These are phyloP conservation scores for Glaucomys volans DNA, from an alignment of 2,113 vertebrate genomes.

Conservation along the genomic window DNA sequence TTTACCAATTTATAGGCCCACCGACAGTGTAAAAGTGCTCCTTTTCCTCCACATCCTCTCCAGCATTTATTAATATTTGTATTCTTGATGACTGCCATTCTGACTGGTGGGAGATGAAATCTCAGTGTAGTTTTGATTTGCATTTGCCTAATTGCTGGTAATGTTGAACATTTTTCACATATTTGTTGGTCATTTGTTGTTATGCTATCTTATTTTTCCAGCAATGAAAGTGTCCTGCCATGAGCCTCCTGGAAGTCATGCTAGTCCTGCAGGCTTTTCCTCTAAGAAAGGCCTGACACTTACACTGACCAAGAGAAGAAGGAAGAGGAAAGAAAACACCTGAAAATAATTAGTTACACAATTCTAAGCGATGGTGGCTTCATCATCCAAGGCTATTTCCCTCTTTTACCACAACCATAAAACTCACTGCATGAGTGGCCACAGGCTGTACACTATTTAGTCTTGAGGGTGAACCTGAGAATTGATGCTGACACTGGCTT, in stretches of 20 bases:
- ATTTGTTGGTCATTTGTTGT: no score
- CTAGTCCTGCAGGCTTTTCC: neutral
- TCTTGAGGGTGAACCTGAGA: fast-evolving
- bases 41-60: no score
- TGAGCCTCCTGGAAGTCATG: neutral
- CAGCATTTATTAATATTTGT: no score
- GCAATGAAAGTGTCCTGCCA: neutral
- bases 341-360: neutral
- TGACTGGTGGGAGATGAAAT: no score
- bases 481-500: neutral
- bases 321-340: neutral
- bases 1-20: no score
- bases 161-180: no score
- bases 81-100: no score
- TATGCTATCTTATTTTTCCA: neutral
- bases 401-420: neutral
- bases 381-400: neutral
- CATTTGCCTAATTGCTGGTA: no score
- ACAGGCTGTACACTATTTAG: neutral
- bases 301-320: neutral
- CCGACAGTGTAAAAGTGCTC: no score
- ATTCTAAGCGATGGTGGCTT: neutral
- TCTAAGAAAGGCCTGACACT: neutral
- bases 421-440: neutral
- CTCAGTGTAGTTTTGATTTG: no score